Percentiles rank a stretch among this genome's conserved stretches.
These are phyloP conservation scores for Neosalanx taihuensis DNA, from an alignment of 2,797 vertebrate genomes.

Conservation along the genomic window DNA sequence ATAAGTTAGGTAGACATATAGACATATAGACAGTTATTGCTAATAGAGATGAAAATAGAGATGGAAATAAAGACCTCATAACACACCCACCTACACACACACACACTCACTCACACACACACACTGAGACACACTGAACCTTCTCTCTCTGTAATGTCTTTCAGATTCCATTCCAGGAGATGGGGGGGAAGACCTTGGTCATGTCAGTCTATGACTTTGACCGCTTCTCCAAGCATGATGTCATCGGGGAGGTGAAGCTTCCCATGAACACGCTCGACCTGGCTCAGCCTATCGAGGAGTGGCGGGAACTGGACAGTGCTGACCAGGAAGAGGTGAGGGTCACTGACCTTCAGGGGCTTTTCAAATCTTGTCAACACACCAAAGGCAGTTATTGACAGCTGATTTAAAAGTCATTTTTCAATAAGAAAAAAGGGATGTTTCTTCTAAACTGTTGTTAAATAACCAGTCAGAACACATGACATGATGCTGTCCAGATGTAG, in stretches of 20 bases:
- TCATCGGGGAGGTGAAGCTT: slow-evolving; percentile 93
- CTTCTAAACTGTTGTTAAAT: neutral
- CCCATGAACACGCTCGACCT: slow-evolving; percentile 96
- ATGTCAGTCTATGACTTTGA: slow-evolving; percentile 98
- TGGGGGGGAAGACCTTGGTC: slow-evolving; percentile 93
- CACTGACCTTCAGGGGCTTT: neutral
- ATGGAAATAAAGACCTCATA: neutral
- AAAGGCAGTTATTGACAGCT: too few species aligned
- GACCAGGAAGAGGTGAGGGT: slow-evolving; percentile 92
- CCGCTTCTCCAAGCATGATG: slow-evolving; percentile 97
- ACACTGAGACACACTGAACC: neutral
- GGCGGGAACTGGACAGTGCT: slow-evolving; percentile 91
- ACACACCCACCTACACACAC: too few species aligned
- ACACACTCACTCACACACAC: neutral
- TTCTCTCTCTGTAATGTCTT: slow-evolving; percentile 24
- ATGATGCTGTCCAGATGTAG: too few species aligned
- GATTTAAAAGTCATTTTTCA: neutral
- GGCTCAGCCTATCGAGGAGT: slow-evolving; percentile 94
- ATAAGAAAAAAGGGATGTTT: neutral
- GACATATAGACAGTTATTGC: too few species aligned
- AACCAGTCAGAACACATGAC: neutral
- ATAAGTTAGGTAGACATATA: too few species aligned
- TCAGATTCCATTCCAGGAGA: slow-evolving; percentile 93
- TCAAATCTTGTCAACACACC: neutral
- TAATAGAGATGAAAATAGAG: neutral